Evolutionary conservation across 2,797 vertebrate species (phyloP).

Genomic region (Bradypodion pumilum): DNA sequence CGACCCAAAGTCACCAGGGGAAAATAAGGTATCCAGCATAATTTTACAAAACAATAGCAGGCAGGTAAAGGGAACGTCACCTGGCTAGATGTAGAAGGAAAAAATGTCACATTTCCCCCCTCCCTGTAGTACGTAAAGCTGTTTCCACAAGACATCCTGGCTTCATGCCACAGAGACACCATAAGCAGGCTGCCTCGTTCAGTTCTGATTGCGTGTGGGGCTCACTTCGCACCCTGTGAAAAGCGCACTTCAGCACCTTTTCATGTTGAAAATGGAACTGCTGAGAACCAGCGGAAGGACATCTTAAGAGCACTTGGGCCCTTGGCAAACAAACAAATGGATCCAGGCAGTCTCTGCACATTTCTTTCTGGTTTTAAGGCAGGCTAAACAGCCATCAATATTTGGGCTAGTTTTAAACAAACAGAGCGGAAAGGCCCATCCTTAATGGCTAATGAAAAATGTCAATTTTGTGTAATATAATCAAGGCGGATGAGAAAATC

Average conservation of each 20-base stretch:
- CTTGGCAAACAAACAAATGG: background rate
- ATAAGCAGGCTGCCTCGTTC: too few relatives aligned
- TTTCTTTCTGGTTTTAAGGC: constrained; percentile 25
- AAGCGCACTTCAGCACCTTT: background rate
- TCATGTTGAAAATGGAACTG: background rate
- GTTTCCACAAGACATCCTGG: background rate
- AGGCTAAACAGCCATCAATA: background rate
- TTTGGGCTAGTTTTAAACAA: constrained; percentile 32
- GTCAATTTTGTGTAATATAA: background rate
- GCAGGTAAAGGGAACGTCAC: too few relatives aligned
- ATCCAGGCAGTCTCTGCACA: background rate
- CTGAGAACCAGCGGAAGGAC: too few relatives aligned
- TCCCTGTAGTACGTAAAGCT: too few relatives aligned
- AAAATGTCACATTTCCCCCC: too few relatives aligned
- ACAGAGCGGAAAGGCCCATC: constrained; percentile 13
- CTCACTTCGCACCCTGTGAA: background rate
- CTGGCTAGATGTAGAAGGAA: too few relatives aligned
- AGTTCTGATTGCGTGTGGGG: too few relatives aligned
- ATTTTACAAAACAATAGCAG: background rate
- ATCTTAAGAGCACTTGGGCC: background rate
- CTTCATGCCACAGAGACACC: too few relatives aligned
- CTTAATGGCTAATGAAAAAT: constrained; percentile 11
- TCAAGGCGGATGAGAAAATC: background rate
- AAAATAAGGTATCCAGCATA: too few relatives aligned
- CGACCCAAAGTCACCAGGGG: background rate